These are phyloP conservation scores for Ips typographus DNA, from an alignment of 1,140 invertebrate species.

Conservation along the genomic window DNA sequence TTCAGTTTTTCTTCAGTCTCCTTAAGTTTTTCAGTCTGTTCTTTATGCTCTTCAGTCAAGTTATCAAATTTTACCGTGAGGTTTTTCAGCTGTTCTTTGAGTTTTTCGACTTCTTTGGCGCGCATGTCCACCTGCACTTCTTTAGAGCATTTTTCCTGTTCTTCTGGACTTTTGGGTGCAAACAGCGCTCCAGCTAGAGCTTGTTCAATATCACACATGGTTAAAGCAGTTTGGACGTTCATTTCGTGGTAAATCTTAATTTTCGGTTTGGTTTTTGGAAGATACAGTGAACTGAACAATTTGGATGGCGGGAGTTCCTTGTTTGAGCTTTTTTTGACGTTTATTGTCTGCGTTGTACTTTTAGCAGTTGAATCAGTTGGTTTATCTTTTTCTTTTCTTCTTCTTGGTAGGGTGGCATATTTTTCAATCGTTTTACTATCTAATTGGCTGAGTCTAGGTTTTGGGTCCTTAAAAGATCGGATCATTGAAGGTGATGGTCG, in stretches of 20 bases:
- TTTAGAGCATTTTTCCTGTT: conserved; percentile 48
- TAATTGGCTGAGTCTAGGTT: conserved; percentile 40
- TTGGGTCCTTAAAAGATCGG: conserved; percentile 42
- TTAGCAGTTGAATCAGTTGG: conserved; percentile 32
- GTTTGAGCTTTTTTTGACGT: conserved; percentile 47
- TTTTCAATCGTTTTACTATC: conserved; percentile 64
- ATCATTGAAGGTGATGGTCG: conserved; percentile 48
- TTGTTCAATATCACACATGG: conserved; percentile 68
- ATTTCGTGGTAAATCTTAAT: conserved; percentile 80
- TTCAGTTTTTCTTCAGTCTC: conserved; percentile 58
- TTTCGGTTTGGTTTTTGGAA: conserved; percentile 55
- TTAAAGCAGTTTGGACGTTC: conserved; percentile 70
- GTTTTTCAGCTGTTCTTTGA: conserved; percentile 60
- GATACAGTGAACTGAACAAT: conserved; percentile 33
- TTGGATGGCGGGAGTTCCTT: conserved; percentile 52
- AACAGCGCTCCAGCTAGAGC: conserved; percentile 64
- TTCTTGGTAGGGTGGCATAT: conserved; percentile 75
- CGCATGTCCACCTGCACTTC: conserved; percentile 69
- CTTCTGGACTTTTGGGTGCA: conserved; percentile 45
- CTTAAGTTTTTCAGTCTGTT: conserved; percentile 54
- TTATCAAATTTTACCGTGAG: conserved; percentile 49
- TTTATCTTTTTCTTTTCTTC: conserved; percentile 61
- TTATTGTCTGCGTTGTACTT: conserved; percentile 42
- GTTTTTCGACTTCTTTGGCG: conserved; percentile 61
- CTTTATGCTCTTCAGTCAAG: conserved; percentile 46